Base-by-base conservation (phyloP, 1,140 invertebrate genomes). In the Geopemphigus sp. region DNA sequence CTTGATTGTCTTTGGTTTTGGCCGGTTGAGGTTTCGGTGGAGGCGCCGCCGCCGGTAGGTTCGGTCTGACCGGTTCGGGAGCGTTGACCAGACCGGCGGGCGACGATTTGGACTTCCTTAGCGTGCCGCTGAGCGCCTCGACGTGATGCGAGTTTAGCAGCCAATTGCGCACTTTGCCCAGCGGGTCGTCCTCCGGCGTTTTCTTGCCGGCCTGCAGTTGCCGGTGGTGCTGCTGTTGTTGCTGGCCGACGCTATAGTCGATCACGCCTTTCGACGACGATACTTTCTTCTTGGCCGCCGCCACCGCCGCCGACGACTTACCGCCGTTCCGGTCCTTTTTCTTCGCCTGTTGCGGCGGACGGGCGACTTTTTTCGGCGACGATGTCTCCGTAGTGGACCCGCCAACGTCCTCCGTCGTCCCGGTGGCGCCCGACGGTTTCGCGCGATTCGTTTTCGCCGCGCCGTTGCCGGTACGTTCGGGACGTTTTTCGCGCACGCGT, bases 121-220 rank as follows among this genome's bases (percentile, higher is more conserved):
- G 76, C 56, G 84, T 83, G 10, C 81, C 1, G 3, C 82, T 80
- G 4, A 81, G 57, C 26, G 83, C 83, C 29, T 83, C 81, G n/a
- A 83, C 81, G 70, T 82, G 80, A 61, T 89, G 92, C 0, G 92
- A 92, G 59, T 91, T 92, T 56, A 94, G 83, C n/a, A 94, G 85
- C 93, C 93, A 94, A 81, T 92, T 93, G 80, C 93, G 90, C 8
- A 94, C 93, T 85, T 94, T 94, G 29, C 90, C 91, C 68, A 93
- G 88, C 0, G 93, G 91, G 85, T 93, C 92, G 0, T 89, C 87
- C 83, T 88, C 87, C 82, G 14, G 68, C 83, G 63, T 32, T 74
- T 80, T 73, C 32, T 64, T 50, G 22, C 45, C 50, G 32, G 32
- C 3, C 32, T 3, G 32, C 32, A 4, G 32, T 39, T 39, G 32